Evolutionary conservation across 2,797 vertebrate genomes (phyloP), one percentile per base, ranked within the genome.

Genomic region (Harpagifer antarcticus): DNA sequence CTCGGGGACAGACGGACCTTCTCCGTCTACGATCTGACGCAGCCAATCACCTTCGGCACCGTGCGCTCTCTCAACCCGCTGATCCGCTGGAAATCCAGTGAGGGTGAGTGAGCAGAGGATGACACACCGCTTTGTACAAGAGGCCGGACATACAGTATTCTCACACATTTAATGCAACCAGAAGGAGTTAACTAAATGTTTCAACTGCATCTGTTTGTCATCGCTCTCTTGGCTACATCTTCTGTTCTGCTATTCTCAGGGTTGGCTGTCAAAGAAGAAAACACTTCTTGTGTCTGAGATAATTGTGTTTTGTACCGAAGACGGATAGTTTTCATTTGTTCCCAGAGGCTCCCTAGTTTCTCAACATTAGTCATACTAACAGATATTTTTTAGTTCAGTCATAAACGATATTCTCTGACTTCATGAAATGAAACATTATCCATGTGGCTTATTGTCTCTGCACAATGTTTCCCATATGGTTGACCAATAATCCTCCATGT

Each of bases 1-100:
- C 93, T 98, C n/a, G 98, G 98, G 23, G 95, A 97, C 55, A 94
- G 81, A 79, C 96, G 94, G 78, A 97, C 96, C 62, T 99, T 96
- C 17, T 96, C 97, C 0, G 93, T 98, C 50, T 99, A 98, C 16
- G 96, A 99, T 87, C 93, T 99, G 82, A 94, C 96, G 68, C 94
- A 96, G 79, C 90, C 92, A 8, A 88, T 83, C 0, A 93, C 96
- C 43, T 96, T 98, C 83, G 97, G 96, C 74, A 87, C 88, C 0
- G 94, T 94, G 48, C 96, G 95, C 68, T 97, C 96, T 71, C 96
- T 99, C 70, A 99, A 99, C 19, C 86, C 97, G 71, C 94, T 97
- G 74, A 93, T 99, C 69, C 97, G 96, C 76, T 98, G 97, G 97
- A 98, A 95, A 86, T 93, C 94, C 43, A 89, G 82, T 11, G 96